A percentile compares a stretch with the other conserved stretches of the same genome.
Evolutionary conservation across 2,888 invertebrate genomes (phyloP).

Genomic region (Caenorhabditis wallacei): DNA sequence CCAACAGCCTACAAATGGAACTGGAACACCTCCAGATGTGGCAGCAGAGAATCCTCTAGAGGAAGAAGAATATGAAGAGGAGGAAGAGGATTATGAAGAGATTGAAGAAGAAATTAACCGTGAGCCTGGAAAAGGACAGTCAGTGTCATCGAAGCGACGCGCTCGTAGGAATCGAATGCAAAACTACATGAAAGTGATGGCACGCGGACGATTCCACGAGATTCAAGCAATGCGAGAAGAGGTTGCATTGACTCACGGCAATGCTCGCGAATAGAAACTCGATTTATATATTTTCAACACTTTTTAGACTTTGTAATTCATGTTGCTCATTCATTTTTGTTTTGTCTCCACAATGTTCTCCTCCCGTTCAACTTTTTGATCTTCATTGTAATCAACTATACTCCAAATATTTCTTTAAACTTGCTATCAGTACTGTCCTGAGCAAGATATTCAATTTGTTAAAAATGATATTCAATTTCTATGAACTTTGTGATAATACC

Average conservation of each 20-base stretch:
- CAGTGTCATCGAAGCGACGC: constrained; percentile 73
- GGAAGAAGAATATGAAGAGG: constrained; percentile 63
- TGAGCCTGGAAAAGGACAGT: constrained; percentile 58
- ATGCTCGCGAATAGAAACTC: constrained; percentile 24
- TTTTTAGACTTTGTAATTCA: constrained; percentile 34
- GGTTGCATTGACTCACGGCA: constrained; percentile 54
- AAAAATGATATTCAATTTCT: constrained; percentile 32
- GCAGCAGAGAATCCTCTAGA: constrained; percentile 19
- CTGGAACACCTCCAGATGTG: constrained; percentile 16
- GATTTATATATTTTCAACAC: not conserved
- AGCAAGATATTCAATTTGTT: constrained; percentile 18
- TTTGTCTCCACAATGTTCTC: constrained; percentile 40
- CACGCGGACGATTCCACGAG: constrained; percentile 80
- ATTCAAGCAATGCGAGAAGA: constrained; percentile 79
- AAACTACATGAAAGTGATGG: constrained; percentile 78
- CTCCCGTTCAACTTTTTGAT: constrained; percentile 48
- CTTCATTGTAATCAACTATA: constrained; percentile 27
- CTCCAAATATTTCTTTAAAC: constrained; percentile 1
- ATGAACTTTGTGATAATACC: constrained; percentile 45
- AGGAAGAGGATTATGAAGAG: constrained; percentile 65
- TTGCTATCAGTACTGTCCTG: constrained; percentile 10
- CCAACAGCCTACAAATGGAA: constrained; percentile 42
- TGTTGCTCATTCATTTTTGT: constrained; percentile 18
- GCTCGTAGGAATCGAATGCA: constrained; percentile 73
- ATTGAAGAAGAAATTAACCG: constrained; percentile 52